Evolutionary conservation across 2,888 invertebrate species (phyloP).

Genomic region (Lobophora halterata): DNA sequence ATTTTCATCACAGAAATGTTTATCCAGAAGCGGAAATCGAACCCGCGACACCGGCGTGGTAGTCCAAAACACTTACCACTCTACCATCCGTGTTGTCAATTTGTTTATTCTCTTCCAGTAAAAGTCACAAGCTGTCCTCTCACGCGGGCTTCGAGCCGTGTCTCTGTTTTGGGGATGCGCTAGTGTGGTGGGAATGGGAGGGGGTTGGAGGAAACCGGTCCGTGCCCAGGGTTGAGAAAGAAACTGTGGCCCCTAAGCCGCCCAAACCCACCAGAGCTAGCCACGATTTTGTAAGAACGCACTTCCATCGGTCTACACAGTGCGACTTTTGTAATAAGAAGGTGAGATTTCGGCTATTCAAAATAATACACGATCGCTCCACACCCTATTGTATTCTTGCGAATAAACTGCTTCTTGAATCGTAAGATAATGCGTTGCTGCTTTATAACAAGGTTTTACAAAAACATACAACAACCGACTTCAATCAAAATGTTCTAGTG

Average conservation of each 20-base stretch:
- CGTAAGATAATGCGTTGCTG: no score
- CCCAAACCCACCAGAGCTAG: conserved; percentile 55
- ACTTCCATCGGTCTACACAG: conserved; percentile 93
- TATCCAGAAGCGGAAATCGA: no score
- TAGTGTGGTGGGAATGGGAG: conserved; percentile 90
- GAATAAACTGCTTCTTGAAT: no score
- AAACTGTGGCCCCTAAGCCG: conserved; percentile 52
- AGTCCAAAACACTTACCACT: no score
- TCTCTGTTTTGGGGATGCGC: conserved; percentile 94
- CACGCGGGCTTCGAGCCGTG: conserved; percentile 95
- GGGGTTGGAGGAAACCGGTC: conserved; percentile 56
- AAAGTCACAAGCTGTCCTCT: conserved; percentile 83
- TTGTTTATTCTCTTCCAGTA: conserved; percentile 63
- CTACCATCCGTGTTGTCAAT: no score
- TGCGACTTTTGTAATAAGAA: conserved; percentile 97
- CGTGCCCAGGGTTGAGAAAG: conserved; percentile 43
- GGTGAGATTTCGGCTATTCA: no score
- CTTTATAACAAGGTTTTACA: no score
- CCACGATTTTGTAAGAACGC: conserved; percentile 92
- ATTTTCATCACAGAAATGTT: no score
- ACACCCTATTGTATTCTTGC: neutral
- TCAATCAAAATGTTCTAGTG: no score
- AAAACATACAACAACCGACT: no score
- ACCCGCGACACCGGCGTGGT: no score
- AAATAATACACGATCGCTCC: no score